These are phyloP conservation scores for Tursiops truncatus DNA, from an alignment of 2,113 vertebrate genomes.

Conservation along the genomic window DNA sequence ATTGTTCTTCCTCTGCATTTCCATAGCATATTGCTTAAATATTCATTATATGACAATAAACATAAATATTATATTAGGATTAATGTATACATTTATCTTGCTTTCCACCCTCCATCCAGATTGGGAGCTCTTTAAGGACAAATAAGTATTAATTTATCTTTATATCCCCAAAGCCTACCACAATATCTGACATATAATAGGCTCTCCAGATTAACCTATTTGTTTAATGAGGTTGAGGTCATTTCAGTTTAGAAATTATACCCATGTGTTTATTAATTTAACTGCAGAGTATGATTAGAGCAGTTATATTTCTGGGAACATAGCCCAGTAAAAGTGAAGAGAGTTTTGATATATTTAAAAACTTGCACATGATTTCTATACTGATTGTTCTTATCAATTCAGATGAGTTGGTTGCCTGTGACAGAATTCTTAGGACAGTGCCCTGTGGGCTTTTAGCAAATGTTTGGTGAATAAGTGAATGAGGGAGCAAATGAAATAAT, in stretches of 20 bases:
- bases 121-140: not conserved
- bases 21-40: not conserved
- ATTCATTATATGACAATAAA: not conserved
- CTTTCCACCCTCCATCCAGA: not conserved
- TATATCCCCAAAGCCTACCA: not conserved
- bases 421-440: not conserved
- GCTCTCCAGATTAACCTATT: not conserved
- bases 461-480: not conserved
- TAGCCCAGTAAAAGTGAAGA: not conserved
- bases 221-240: not conserved
- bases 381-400: not conserved
- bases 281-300: not conserved
- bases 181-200: not conserved
- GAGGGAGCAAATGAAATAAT: not conserved
- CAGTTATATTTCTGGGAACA: not conserved
- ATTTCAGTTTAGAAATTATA: constrained; percentile 38
- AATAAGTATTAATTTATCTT: constrained; percentile 31
- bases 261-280: not conserved
- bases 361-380: not conserved
- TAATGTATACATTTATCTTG: not conserved
- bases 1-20: not conserved
- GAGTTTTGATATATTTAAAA: not conserved
- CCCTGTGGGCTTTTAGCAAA: not conserved
- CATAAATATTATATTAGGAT: not conserved
- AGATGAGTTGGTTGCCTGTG: not conserved